A percentile compares a stretch with the other conserved stretches of the same genome.
phyloP scores from a whole-genome alignment of 2,888 invertebrate genomes.

The Caenorhabditis sinica region DNA sequence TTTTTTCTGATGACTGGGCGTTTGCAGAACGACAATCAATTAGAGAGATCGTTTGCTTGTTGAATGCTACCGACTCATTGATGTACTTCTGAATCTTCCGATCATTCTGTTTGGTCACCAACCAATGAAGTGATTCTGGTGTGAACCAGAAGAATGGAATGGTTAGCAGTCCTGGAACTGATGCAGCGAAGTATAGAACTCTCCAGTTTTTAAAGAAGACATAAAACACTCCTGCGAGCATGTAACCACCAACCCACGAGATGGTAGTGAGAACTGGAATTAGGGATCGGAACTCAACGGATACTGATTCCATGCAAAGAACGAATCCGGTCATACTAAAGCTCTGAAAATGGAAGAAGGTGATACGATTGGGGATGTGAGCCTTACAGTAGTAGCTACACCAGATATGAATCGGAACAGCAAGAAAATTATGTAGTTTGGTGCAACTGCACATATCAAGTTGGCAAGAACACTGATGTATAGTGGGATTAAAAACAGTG shows the following conservation, averaged over 20 bases:
- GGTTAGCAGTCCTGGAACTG: slow-evolving; percentile 76
- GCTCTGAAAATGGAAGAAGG: slow-evolving; percentile 55
- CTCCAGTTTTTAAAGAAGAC: slow-evolving; percentile 77
- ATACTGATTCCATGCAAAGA: slow-evolving; percentile 73
- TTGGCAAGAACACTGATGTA: slow-evolving; percentile 79
- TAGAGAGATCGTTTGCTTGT: slow-evolving; percentile 67
- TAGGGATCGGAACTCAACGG: slow-evolving; percentile 70
- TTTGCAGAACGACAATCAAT: slow-evolving; percentile 40
- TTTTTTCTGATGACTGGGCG: slow-evolving; percentile 25
- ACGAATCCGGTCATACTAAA: slow-evolving; percentile 68
- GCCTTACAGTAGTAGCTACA: slow-evolving; percentile 75
- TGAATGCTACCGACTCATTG: slow-evolving; percentile 69
- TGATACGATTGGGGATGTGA: too few species aligned
- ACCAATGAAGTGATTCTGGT: slow-evolving; percentile 81
- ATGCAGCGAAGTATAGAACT: slow-evolving; percentile 76
- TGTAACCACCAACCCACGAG: slow-evolving; percentile 74
- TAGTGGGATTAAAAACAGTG: slow-evolving; percentile 78
- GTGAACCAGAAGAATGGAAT: slow-evolving; percentile 77
- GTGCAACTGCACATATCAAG: slow-evolving; percentile 76
- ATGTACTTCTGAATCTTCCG: slow-evolving; percentile 76
- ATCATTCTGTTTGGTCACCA: slow-evolving; percentile 76
- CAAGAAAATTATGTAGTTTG: slow-evolving; percentile 77
- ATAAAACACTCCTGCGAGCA: slow-evolving; percentile 79
- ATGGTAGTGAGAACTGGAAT: slow-evolving; percentile 70
- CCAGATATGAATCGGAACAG: slow-evolving; percentile 80